These are phyloP conservation scores for Dromaius novaehollandiae DNA, from an alignment of 2,113 vertebrate genomes.

Conservation along the genomic window DNA sequence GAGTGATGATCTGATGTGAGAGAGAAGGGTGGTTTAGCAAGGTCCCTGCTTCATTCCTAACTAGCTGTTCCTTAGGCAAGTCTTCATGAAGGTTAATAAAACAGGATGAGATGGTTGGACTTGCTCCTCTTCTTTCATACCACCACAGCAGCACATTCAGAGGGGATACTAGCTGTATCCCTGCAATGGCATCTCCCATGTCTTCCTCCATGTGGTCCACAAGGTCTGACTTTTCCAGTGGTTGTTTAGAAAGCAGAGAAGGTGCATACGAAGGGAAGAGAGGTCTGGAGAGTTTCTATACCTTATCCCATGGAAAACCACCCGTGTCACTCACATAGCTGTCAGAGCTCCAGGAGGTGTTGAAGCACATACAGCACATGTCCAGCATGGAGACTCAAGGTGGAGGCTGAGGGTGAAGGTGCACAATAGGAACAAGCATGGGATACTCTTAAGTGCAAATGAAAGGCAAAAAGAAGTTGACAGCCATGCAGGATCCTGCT, in stretches of 20 bases:
- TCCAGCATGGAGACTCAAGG: background rate
- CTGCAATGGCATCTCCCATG: background rate
- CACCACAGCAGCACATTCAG: background rate
- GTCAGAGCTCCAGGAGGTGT: background rate
- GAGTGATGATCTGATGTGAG: background rate
- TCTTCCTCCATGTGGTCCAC: background rate
- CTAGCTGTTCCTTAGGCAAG: background rate
- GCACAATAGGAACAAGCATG: background rate
- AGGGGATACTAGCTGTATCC: too few relatives aligned
- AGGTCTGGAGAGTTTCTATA: background rate
- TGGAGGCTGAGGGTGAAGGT: background rate
- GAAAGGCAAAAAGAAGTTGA: background rate
- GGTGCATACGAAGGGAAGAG: background rate
- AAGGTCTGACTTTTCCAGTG: background rate
- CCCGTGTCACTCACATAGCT: background rate
- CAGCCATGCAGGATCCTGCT: background rate
- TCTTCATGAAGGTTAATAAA: background rate
- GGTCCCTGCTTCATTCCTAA: background rate
- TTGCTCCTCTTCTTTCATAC: rapidly evolving
- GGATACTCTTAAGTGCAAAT: background rate
- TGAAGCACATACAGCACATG: rapidly evolving
- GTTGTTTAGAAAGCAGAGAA: background rate
- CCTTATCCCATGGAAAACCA: background rate
- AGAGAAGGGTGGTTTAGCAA: background rate
- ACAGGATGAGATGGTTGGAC: background rate